Evolutionary conservation across 2,113 vertebrate species (phyloP), one percentile per base, ranked within the genome.

Genomic region (Crocuta crocuta): DNA sequence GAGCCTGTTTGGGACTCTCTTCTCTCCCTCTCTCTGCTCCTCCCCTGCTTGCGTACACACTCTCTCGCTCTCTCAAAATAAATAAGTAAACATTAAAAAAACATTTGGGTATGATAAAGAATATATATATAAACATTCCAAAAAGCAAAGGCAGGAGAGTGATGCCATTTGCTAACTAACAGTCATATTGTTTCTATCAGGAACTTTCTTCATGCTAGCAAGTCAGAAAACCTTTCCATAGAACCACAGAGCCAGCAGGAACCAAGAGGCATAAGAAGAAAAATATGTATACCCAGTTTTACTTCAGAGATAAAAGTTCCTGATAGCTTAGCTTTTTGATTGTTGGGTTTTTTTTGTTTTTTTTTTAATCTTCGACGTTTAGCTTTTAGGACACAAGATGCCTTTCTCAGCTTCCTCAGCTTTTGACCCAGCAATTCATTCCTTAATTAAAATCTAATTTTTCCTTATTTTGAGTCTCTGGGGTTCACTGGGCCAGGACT

Each of bases 361-460:
- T 71, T 35, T 39, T 91, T 53, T 5, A 55, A 90, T 95, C 43
- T 23, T n/a, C 15, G 43, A 94, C 91, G 91, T 76, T 91, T 68
- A 93, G 65, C 66, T 74, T 91, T 90, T 61, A 66, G 66, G 61
- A 90, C 65, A 90, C 6, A 81, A 76, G 33, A 87, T 81, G 61
- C 6, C 28, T 91, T 90, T 53, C 65, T 93, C 45, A 78, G 31
- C 15, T 87, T 86, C 26, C 43, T 85, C 48, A 81, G 65, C 19
- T 85, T 91, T 79, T 73, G 43, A 86, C 33, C 35, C 68, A 82
- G 28, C 17, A 88, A 89, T 55, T 93, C 63, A 76, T 35, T 61
- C 45, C 73, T 94, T 79, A 73, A 86, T 65, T 73, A 86, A 95
- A 82, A 94, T 61, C 55, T 91, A 79, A 89, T 89, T 90, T 33